Evolutionary conservation across 37 sponge, comb jelly and placozoan genomes (phyloP).

Genomic region (Haliclona indistincta): DNA sequence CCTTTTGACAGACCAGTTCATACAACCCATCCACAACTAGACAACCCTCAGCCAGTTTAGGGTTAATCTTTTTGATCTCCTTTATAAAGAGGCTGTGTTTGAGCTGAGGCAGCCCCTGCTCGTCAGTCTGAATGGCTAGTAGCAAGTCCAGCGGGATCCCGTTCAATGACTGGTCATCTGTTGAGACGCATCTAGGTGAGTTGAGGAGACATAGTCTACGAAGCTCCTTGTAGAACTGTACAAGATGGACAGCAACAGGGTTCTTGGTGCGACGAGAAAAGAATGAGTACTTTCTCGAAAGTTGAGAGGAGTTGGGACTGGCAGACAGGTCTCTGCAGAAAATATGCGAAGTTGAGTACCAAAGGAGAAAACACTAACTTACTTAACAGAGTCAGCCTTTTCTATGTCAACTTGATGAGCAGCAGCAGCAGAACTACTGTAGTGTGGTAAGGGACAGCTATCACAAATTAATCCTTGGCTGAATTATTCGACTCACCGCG

Average conservation of each 20-base stretch:
- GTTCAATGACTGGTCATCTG: background rate
- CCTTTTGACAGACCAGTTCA: constrained; percentile 8
- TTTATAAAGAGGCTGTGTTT: constrained; percentile 2
- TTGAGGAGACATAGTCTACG: background rate
- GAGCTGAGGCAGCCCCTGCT: background rate
- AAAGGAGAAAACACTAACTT: too few relatives aligned
- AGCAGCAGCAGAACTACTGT: too few relatives aligned
- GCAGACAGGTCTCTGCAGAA: too few relatives aligned
- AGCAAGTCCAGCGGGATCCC: background rate
- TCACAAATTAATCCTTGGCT: too few relatives aligned
- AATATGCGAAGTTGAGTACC: too few relatives aligned
- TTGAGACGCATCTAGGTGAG: too few relatives aligned
- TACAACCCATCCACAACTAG: constrained; percentile 30
- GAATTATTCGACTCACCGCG: too few relatives aligned
- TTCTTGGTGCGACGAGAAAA: background rate
- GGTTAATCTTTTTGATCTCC: constrained; percentile 24
- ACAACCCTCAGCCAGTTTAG: constrained; percentile 3
- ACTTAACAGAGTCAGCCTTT: too few relatives aligned
- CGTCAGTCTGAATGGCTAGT: constrained; percentile 5
- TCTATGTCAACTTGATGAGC: too few relatives aligned
- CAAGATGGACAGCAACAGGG: constrained; percentile 12
- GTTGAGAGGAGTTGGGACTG: too few relatives aligned
- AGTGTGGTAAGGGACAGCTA: too few relatives aligned
- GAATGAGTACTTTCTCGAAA: background rate
- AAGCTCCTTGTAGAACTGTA: constrained; percentile 12